Evolutionary conservation across 2,113 vertebrate species (phyloP).

Genomic region (Eublepharis macularius): DNA sequence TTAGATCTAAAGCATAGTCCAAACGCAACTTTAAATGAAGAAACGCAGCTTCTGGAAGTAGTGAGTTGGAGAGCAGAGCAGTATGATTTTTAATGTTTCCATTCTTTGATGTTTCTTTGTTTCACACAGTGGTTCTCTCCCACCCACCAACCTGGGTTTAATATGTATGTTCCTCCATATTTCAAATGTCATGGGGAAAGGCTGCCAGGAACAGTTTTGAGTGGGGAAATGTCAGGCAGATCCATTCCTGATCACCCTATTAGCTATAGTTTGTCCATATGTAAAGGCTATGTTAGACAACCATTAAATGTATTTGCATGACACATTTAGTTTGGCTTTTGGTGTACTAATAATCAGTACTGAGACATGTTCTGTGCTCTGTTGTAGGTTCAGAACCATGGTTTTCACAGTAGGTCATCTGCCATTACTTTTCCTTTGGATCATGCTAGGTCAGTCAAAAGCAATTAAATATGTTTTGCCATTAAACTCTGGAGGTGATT

Average conservation of each 20-base stretch:
- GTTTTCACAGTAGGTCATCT: constrained; percentile 80
- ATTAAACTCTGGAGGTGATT: constrained; percentile 82
- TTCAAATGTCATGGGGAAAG: background rate
- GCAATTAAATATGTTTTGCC: constrained; percentile 81
- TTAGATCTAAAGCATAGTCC: constrained; percentile 14
- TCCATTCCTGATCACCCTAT: background rate
- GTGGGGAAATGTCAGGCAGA: background rate
- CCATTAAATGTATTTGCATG: background rate
- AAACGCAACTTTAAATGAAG: too few species aligned
- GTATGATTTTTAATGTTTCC: too few species aligned
- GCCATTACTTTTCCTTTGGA: constrained; percentile 76
- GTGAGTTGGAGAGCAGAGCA: too few species aligned
- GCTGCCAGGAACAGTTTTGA: background rate
- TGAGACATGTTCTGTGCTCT: constrained; percentile 67
- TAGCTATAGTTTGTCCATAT: background rate
- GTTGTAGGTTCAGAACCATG: constrained; percentile 66
- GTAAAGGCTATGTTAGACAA: background rate
- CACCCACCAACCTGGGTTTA: background rate
- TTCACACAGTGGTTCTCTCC: too few species aligned
- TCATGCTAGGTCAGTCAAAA: constrained; percentile 79
- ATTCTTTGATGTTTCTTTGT: too few species aligned
- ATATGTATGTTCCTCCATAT: background rate
- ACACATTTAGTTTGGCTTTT: background rate
- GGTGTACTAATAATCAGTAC: constrained; percentile 48
- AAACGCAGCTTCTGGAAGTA: too few species aligned